These are phyloP conservation scores for Pammene fasciana DNA, from an alignment of 2,888 invertebrate genomes.

Conservation along the genomic window DNA sequence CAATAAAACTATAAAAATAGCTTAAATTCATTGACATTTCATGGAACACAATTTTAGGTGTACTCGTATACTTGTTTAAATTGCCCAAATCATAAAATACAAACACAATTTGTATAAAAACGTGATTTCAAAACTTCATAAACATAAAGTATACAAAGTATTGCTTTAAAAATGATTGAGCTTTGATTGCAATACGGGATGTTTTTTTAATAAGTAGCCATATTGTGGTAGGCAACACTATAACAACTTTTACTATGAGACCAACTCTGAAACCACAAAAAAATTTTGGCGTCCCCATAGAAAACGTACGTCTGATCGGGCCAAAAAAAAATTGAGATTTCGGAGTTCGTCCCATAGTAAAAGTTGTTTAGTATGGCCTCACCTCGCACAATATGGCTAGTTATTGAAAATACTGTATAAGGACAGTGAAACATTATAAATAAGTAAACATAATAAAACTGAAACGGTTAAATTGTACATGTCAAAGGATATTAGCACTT, in stretches of 20 bases:
- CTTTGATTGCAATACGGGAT: slow-evolving; percentile 11
- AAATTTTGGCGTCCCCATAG: too few relatives aligned
- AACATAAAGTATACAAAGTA: slow-evolving; percentile 51
- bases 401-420: too few relatives aligned
- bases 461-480: slow-evolving; percentile 44
- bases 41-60: not conserved
- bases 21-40: not conserved
- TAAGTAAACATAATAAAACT: slow-evolving; percentile 21
- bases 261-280: too few relatives aligned
- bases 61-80: not conserved
- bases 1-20: not conserved
- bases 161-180: slow-evolving; percentile 51
- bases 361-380: too few relatives aligned
- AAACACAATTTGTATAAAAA: slow-evolving; percentile 44
- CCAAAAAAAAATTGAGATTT: too few relatives aligned
- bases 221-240: too few relatives aligned
- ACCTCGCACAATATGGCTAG: too few relatives aligned
- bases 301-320: too few relatives aligned
- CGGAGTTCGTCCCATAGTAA: too few relatives aligned
- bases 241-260: too few relatives aligned
- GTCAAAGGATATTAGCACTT: slow-evolving; percentile 51
- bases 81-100: slow-evolving; percentile 40
- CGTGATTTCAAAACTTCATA: slow-evolving; percentile 56
- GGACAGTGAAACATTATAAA: not conserved
- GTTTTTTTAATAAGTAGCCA: too few relatives aligned